A percentile compares a stretch with the other conserved stretches of the same genome.
phyloP scores from a whole-genome alignment of 1,140 invertebrate species.

The Tetraneura akinire region DNA sequence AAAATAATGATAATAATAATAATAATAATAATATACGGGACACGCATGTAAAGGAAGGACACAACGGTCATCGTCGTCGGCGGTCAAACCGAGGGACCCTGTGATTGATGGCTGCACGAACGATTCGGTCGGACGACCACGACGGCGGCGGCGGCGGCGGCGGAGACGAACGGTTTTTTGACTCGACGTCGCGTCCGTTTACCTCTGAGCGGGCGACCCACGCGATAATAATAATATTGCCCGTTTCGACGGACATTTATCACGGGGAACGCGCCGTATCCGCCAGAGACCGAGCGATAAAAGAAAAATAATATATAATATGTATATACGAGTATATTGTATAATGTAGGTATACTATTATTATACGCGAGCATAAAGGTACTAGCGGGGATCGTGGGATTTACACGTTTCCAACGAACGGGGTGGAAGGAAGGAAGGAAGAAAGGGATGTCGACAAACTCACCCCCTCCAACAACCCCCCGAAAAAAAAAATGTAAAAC shows the following conservation, averaged over 20 bases:
- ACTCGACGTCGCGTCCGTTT: not conserved
- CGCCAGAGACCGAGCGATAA: not conserved
- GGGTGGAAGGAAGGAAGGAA: too few species aligned
- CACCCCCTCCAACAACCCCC: too few species aligned
- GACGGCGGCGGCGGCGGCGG: not conserved
- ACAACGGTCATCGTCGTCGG: not conserved
- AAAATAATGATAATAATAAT: too few species aligned
- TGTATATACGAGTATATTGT: not conserved
- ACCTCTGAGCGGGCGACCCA: not conserved
- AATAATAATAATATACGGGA: not conserved
- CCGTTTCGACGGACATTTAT: not conserved
- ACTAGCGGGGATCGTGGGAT: not conserved
- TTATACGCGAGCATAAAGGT: too few species aligned
- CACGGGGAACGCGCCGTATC: not conserved
- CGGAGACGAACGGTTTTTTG: slow-evolving; percentile 2
- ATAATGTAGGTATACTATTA: too few species aligned
- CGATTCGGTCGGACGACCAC: slow-evolving; percentile 2
- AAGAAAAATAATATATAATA: not conserved
- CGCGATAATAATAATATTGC: not conserved
- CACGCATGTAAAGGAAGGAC: not conserved
- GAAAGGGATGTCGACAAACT: too few species aligned
- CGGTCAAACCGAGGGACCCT: not conserved
- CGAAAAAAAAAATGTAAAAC: too few species aligned
- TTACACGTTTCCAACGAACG: not conserved
- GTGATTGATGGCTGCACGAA: slow-evolving; percentile 4